Percentiles rank a stretch among this genome's conserved stretches.
phyloP scores from a whole-genome alignment of 2,888 invertebrate species.

The Zaprionus bogoriensis region DNA sequence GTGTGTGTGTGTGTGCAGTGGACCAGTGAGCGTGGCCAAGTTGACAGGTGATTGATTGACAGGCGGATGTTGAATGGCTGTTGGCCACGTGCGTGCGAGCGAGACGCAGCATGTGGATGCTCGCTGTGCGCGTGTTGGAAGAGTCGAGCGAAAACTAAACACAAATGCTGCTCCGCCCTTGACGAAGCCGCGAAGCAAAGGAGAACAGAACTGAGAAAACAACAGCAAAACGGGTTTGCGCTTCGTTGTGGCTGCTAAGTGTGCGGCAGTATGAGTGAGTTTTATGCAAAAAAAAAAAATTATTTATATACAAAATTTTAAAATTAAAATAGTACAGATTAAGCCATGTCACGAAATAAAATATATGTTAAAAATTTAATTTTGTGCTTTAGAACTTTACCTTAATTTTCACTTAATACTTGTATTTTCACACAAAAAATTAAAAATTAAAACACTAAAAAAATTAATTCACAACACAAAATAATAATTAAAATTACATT shows the following conservation, averaged over 20 bases:
- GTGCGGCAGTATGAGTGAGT: background rate
- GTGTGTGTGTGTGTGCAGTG: conserved; percentile 15
- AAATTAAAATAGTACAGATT: too few relatives aligned
- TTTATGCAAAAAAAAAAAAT: background rate
- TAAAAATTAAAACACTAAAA: too few relatives aligned
- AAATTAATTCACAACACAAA: too few relatives aligned
- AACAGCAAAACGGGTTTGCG: conserved; percentile 37
- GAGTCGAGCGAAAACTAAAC: conserved; percentile 37
- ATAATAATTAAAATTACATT: too few relatives aligned
- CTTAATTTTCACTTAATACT: too few relatives aligned
- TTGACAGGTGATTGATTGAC: conserved; percentile 82
- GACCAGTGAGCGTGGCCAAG: conserved; percentile 68
- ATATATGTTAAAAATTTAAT: too few relatives aligned
- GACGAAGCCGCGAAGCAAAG: conserved; percentile 8
- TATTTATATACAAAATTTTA: too few relatives aligned
- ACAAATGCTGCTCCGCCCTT: conserved; percentile 57
- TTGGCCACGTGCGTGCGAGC: conserved; percentile 32
- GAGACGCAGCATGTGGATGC: conserved; percentile 25
- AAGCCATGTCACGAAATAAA: too few relatives aligned
- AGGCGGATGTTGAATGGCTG: conserved; percentile 56
- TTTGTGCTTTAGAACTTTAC: too few relatives aligned
- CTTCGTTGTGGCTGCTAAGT: background rate
- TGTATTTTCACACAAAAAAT: too few relatives aligned
- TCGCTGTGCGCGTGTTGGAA: conserved; percentile 22
- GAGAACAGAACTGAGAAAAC: conserved; percentile 1